phyloP scores from a whole-genome alignment of 2,888 invertebrate genomes.

The Drosophila leonis region DNA sequence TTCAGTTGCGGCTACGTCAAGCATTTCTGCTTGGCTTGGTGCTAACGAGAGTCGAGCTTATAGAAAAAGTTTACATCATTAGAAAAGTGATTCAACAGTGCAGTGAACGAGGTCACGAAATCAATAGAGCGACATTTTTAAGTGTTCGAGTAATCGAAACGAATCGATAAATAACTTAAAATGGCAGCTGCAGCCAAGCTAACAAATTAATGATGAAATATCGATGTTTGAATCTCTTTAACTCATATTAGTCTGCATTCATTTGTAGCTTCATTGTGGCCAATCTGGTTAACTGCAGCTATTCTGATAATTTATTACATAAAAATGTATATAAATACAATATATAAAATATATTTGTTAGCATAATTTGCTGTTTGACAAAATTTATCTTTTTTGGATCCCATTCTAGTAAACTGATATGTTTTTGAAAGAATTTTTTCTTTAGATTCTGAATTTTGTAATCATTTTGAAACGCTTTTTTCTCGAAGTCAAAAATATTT shows the following conservation, averaged over 20 bases:
- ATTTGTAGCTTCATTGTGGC: too few relatives aligned
- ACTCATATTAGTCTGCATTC: neutral
- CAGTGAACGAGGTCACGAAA: constrained; percentile 26
- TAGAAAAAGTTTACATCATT: neutral
- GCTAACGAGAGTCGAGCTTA: constrained; percentile 3
- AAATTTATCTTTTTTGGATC: too few relatives aligned
- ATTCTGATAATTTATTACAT: too few relatives aligned
- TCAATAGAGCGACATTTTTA: constrained; percentile 8
- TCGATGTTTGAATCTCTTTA: neutral
- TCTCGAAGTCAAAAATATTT: too few relatives aligned
- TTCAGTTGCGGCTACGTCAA: constrained; percentile 34
- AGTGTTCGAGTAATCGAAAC: constrained; percentile 1
- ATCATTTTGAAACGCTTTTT: too few relatives aligned
- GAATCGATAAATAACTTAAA: constrained; percentile 1
- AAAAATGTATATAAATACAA: too few relatives aligned
- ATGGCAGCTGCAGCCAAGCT: neutral
- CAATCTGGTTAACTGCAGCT: neutral
- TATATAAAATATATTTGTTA: too few relatives aligned
- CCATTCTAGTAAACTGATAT: too few relatives aligned
- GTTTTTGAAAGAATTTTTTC: too few relatives aligned
- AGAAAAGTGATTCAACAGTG: constrained; percentile 3
- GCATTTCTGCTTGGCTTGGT: constrained; percentile 7
- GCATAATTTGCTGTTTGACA: too few relatives aligned
- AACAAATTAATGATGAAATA: neutral
- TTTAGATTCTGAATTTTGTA: too few relatives aligned